Percentiles rank a stretch among this genome's conserved stretches.
phyloP scores from a whole-genome alignment of 2,888 invertebrate species.

The Eilema caniola region DNA sequence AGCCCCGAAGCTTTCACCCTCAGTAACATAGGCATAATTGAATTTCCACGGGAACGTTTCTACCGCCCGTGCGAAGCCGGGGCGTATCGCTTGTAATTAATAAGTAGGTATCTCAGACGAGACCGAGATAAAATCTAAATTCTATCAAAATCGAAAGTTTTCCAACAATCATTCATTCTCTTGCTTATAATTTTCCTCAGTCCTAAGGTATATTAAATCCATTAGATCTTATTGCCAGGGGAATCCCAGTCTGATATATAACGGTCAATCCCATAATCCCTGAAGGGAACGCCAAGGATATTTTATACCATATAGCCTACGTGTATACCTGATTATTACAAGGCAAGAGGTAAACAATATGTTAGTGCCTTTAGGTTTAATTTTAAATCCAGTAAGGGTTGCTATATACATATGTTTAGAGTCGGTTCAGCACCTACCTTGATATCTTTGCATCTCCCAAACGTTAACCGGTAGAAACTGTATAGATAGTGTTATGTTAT shows the following conservation, averaged over 20 bases:
- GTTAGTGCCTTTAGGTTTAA: neutral
- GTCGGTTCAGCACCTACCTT: too few species aligned
- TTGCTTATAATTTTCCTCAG: conserved; percentile 15
- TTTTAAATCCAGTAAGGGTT: too few species aligned
- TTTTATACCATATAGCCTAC: neutral
- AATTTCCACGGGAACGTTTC: too few species aligned
- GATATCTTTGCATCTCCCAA: too few species aligned
- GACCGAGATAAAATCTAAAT: neutral
- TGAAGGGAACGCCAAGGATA: conserved; percentile 15
- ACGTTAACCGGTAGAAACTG: too few species aligned
- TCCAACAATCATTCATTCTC: neutral
- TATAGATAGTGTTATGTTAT: too few species aligned
- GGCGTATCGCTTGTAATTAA: too few species aligned
- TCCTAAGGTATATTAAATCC: conserved; percentile 17
- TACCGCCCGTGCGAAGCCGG: too few species aligned
- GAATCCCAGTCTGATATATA: conserved; percentile 20
- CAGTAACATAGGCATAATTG: too few species aligned
- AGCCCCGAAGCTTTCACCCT: too few species aligned
- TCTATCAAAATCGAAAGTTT: neutral
- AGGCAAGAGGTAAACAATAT: neutral
- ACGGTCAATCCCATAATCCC: conserved; percentile 26
- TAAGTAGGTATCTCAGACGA: neutral
- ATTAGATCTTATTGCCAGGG: conserved; percentile 15
- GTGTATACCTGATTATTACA: neutral
- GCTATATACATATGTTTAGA: too few species aligned